A percentile compares a stretch with the other conserved stretches of the same genome.
Conservation (phyloP, 2,113 vertebrate genomes). For the Xiphias gladius region DNA sequence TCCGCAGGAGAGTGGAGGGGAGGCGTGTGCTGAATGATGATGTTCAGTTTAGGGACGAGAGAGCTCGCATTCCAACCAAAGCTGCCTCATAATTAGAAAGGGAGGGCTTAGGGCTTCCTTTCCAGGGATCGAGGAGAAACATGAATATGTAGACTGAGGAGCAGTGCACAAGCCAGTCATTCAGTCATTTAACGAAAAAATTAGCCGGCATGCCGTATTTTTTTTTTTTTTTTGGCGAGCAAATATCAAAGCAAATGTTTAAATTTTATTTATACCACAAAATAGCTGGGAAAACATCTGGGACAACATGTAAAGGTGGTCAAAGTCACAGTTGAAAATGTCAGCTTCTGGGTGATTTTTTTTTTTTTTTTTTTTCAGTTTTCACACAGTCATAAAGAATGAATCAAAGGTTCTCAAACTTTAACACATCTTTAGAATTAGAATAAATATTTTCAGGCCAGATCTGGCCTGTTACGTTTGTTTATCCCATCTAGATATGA, state of each 20-base stretch:
- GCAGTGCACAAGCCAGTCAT: background rate
- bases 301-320: background rate
- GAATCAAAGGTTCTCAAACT: background rate
- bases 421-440: background rate
- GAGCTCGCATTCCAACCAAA: constrained; percentile 45
- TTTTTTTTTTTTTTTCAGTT: background rate
- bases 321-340: background rate
- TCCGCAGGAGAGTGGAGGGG: constrained; percentile 27
- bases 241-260: background rate
- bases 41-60: constrained; percentile 65
- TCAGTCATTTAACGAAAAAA: background rate
- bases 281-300: background rate
- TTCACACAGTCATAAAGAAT: background rate
- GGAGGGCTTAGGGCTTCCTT: constrained; percentile 22
- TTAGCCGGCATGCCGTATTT: background rate
- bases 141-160: constrained; percentile 11
- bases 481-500: constrained; percentile 10
- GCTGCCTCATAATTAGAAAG: constrained; percentile 56
- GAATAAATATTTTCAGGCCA: background rate
- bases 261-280: background rate
- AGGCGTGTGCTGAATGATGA: constrained; percentile 71
- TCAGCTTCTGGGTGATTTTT: background rate
- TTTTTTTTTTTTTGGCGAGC: background rate
- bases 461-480: background rate
- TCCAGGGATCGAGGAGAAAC: constrained; percentile 10